Base-by-base conservation (phyloP, 2,888 invertebrate species). In the Noctua comes region DNA sequence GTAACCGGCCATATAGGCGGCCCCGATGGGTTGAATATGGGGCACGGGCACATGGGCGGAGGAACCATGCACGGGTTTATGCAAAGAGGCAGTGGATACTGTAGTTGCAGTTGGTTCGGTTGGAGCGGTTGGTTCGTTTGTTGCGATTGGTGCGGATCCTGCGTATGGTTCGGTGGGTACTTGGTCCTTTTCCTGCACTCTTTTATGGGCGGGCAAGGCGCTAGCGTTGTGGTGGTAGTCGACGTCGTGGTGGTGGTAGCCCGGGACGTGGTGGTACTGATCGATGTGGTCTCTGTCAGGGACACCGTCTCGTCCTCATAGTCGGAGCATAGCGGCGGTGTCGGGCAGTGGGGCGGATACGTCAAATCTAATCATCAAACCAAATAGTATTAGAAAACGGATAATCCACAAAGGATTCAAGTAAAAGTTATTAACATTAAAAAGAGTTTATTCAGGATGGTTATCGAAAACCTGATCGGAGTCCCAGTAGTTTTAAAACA, bases 321-420 rank as follows among this genome's bases (percentile, higher is more conserved):
- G 24, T 90, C 90, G 8, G 89, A 88, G 80, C 94, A 93, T 5
- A 86, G 76, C 4, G 92, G 92, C 11, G 92, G 91, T 11, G 89
- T 87, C 1, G 92, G 92, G 65, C 94, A 94, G 21, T 90, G 78
- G 7, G 11, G 0, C 24, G 88, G 82, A 70, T 59, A 80, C 64
- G 13, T 0, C 8, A 21, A 77, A 68, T 27, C 82, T 82, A 73
- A 65, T 80, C 27, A 82, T 80, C 40, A 79, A 59, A 70, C 18
- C 40, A 79, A 66, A 70, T 16, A 79, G 24, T 36, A 68, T 80
- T 66, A 68, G 36, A 68, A 69, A 57, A 59, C 27, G 16, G 21
- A 70, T 84, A 51, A 40, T 48, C 40, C 54, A 64, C 24, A 69
- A 78, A 64, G 43, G 36, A 54, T 21, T 51, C 36, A 24, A 79